Conservation (phyloP, 2,797 vertebrate species). For the Malacoraja senta region DNA sequence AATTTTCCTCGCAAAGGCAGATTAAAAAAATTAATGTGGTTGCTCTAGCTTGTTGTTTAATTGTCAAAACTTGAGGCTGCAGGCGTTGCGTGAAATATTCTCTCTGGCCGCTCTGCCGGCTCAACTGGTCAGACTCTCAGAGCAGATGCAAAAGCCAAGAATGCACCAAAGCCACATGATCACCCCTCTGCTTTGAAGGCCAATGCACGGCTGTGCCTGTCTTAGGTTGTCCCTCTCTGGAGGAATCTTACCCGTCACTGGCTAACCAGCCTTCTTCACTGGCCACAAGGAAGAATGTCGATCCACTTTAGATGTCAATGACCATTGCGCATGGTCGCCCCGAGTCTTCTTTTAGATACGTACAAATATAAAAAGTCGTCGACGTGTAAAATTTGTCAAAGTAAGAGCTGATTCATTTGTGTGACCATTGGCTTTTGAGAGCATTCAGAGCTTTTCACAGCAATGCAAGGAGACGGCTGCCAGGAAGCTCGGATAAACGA, state of each 20-base stretch:
- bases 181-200: conserved; percentile 47
- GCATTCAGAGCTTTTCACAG: not conserved
- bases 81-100: not conserved
- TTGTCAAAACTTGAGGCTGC: not conserved
- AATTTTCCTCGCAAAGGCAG: not conserved
- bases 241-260: conserved; percentile 97
- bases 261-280: conserved; percentile 85
- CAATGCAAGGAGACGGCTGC: not conserved
- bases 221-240: conserved; percentile 88
- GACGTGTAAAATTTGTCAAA: not conserved
- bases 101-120: not conserved
- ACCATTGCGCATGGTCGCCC: not conserved
- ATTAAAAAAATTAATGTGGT: no score
- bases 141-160: not conserved
- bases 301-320: not conserved
- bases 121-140: not conserved
- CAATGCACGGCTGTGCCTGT: conserved; percentile 89
- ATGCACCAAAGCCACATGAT: not conserved
- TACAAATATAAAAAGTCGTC: not conserved
- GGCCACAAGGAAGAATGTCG: conserved; percentile 46
- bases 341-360: not conserved
- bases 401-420: not conserved
- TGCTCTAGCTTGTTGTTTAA: not conserved
- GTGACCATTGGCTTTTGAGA: not conserved
- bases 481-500: not conserved